Percentiles rank a stretch among this genome's conserved stretches.
Conservation (phyloP, 2,113 vertebrate genomes). For the Chionomys nivalis region DNA sequence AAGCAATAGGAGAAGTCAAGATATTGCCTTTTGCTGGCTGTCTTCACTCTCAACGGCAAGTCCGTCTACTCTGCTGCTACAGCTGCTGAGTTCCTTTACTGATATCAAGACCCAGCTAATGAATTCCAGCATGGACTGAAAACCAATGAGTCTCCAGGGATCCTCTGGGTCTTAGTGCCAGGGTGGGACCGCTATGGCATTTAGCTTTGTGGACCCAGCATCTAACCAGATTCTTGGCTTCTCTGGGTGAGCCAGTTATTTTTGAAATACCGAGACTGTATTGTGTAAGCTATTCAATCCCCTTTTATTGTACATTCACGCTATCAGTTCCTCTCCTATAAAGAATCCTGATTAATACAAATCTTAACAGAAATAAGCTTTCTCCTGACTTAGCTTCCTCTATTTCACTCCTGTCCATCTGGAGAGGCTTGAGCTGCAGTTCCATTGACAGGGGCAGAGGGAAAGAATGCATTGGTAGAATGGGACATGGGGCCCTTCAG, state of each 20-base stretch:
- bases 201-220: neutral
- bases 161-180: neutral
- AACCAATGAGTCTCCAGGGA: neutral
- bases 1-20: neutral
- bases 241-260: neutral
- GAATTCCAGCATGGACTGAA: neutral
- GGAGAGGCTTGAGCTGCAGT: neutral
- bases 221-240: neutral
- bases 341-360: neutral
- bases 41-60: neutral
- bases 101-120: neutral
- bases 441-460: neutral
- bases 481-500: neutral
- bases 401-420: neutral
- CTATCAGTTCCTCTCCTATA: neutral
- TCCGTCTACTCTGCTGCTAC: neutral
- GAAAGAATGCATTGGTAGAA: neutral
- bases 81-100: neutral
- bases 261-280: neutral
- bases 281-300: neutral
- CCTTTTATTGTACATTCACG: neutral
- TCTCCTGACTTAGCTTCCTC: neutral
- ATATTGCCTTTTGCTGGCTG: neutral
- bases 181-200: neutral
- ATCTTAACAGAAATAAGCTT: neutral